These are phyloP conservation scores for Xestia sexstrigata DNA, from an alignment of 2,888 invertebrate species.

Conservation along the genomic window DNA sequence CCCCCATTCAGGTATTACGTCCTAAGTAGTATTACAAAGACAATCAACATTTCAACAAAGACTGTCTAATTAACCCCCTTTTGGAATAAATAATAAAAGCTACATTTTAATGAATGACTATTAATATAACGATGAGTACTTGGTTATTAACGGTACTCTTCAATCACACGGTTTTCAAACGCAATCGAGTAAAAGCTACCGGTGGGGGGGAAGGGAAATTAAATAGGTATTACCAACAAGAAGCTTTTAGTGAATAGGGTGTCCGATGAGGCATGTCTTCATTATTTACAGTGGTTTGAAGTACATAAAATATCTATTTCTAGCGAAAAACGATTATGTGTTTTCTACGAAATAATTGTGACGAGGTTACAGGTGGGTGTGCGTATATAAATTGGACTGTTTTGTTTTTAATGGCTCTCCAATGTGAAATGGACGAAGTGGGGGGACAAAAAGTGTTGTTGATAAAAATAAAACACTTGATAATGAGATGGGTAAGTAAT, in stretches of 20 bases:
- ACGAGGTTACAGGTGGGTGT: slow-evolving; percentile 9
- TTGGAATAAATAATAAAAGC: slow-evolving; percentile 22
- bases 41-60: slow-evolving; percentile 19
- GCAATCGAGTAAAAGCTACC: slow-evolving; percentile 25
- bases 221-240: slow-evolving; percentile 15
- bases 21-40: slow-evolving; percentile 3
- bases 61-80: slow-evolving; percentile 4
- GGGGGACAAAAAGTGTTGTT: background rate
- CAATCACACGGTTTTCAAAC: slow-evolving; percentile 27
- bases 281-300: background rate
- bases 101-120: slow-evolving; percentile 27
- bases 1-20: background rate
- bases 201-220: slow-evolving; percentile 5
- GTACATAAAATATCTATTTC: slow-evolving; percentile 14
- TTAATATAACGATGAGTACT: slow-evolving; percentile 27
- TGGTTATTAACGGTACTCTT: slow-evolving; percentile 10
- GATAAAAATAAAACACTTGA: background rate
- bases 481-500: background rate
- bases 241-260: slow-evolving; percentile 31
- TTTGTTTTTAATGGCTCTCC: slow-evolving; percentile 4
- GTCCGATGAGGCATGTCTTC: slow-evolving; percentile 20
- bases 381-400: background rate
- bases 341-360: slow-evolving; percentile 17
- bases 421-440: background rate
- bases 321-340: slow-evolving; percentile 1